A percentile compares a stretch with the other conserved stretches of the same genome.
phyloP scores from a whole-genome alignment of 2,113 vertebrate genomes.

The Chaetops frenatus region DNA sequence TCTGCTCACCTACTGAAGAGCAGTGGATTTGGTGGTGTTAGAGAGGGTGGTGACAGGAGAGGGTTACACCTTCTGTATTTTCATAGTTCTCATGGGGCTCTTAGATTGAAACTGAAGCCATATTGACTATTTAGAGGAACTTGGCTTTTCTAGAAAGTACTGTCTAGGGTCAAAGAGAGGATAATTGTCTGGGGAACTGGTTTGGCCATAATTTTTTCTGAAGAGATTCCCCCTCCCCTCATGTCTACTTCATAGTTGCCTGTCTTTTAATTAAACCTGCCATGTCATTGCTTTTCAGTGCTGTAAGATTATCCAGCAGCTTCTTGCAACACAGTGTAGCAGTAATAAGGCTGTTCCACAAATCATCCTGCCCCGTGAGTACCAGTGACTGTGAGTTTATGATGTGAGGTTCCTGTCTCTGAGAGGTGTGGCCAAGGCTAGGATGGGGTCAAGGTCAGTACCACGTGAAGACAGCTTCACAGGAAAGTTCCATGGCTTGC shows the following conservation, averaged over 20 bases:
- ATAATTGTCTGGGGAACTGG: neutral
- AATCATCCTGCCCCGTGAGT: neutral
- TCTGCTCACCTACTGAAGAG: neutral
- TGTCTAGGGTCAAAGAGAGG: neutral
- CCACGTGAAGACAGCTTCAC: neutral
- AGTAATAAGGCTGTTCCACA: neutral
- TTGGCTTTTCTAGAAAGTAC: neutral
- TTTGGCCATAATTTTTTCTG: neutral
- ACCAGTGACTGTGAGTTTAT: neutral
- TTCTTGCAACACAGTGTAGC: neutral
- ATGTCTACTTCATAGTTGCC: neutral
- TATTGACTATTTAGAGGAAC: neutral
- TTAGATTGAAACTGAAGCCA: neutral
- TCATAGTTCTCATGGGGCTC: neutral
- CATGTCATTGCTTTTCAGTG: neutral
- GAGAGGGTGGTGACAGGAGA: neutral
- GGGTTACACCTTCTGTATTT: neutral
- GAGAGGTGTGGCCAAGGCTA: neutral
- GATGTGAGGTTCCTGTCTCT: neutral
- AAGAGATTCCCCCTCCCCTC: fast-evolving
- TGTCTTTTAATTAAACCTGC: neutral
- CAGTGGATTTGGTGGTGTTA: neutral
- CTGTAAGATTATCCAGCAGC: neutral
- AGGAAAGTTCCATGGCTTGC: neutral
- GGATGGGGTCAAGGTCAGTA: neutral